A percentile compares a stretch with the other conserved stretches of the same genome.
Evolutionary conservation across 2,113 vertebrate genomes (phyloP).

Genomic region (Panurus biarmicus): DNA sequence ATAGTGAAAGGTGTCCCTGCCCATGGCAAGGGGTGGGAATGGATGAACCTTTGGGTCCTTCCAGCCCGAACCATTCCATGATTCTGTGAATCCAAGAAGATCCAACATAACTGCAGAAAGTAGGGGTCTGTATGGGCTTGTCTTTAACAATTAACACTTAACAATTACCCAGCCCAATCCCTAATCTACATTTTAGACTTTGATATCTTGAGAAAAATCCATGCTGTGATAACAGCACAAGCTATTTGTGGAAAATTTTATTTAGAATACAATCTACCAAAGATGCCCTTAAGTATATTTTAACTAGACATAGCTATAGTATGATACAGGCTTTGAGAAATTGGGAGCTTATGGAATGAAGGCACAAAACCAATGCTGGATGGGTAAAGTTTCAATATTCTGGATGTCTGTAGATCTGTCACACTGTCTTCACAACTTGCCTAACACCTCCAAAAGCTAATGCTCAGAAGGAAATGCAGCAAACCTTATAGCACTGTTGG

Average conservation of each 20-base stretch:
- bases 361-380: background rate
- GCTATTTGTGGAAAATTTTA: background rate
- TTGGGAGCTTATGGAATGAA: background rate
- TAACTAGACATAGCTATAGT: background rate
- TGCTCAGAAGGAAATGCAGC: background rate
- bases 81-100: background rate
- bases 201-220: background rate
- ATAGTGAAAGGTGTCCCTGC: background rate
- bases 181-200: background rate
- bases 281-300: background rate
- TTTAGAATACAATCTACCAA: background rate
- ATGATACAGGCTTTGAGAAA: background rate
- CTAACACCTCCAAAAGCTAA: background rate
- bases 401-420: background rate
- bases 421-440: background rate
- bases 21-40: background rate
- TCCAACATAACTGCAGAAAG: background rate
- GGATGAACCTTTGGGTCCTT: background rate
- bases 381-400: background rate
- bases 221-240: background rate
- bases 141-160: background rate
- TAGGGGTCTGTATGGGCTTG: background rate
- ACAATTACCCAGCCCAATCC: background rate
- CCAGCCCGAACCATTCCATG: background rate
- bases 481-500: conserved; percentile 89